phyloP scores from a whole-genome alignment of 2,797 vertebrate species.

The Selene dorsalis region DNA sequence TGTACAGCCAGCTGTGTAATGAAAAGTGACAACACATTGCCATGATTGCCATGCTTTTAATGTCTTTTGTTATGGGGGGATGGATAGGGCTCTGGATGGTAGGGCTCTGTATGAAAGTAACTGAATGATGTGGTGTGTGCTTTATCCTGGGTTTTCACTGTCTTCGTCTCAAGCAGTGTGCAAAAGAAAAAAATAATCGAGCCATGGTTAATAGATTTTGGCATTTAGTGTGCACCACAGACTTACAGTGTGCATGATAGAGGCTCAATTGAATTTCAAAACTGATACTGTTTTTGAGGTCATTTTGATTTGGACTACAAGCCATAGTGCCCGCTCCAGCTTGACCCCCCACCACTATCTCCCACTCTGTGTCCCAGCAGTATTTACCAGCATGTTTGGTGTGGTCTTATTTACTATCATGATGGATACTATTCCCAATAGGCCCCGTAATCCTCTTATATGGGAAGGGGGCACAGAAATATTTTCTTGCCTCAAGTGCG shows the following conservation, averaged over 20 bases:
- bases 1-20: slow-evolving; percentile 77
- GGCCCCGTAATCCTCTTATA: slow-evolving; percentile 73
- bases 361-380: slow-evolving; percentile 38
- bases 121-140: slow-evolving; percentile 40
- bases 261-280: slow-evolving; percentile 17
- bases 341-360: background rate
- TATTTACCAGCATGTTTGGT: slow-evolving; percentile 61
- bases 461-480: slow-evolving; percentile 51
- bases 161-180: slow-evolving; percentile 35
- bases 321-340: slow-evolving; percentile 10
- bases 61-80: slow-evolving; percentile 69
- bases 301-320: slow-evolving; percentile 45
- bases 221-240: slow-evolving; percentile 10
- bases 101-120: slow-evolving; percentile 35
- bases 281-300: slow-evolving; percentile 29
- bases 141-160: slow-evolving; percentile 37
- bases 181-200: slow-evolving; percentile 43
- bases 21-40: slow-evolving; percentile 77
- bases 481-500: slow-evolving; percentile 67
- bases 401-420: slow-evolving; percentile 69
- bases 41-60: slow-evolving; percentile 69
- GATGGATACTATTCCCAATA: slow-evolving; percentile 60
- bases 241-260: slow-evolving; percentile 13
- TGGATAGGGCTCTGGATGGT: slow-evolving; percentile 49
- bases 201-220: slow-evolving; percentile 36